These are phyloP conservation scores for Fratercula arctica DNA, from an alignment of 2,797 vertebrate species.

Conservation along the genomic window DNA sequence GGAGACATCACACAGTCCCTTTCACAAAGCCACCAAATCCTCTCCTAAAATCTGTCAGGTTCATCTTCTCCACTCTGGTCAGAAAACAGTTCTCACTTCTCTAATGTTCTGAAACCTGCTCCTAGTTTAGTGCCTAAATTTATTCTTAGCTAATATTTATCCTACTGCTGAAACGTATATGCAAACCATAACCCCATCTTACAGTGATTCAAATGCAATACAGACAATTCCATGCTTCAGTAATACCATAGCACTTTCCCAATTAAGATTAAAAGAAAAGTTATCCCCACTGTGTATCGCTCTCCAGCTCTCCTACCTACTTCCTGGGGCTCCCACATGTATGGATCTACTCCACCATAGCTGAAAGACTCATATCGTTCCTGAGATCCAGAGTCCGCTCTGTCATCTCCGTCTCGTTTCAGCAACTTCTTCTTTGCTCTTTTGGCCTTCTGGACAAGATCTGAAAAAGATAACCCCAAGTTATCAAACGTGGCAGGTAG, in stretches of 20 bases:
- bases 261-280: not conserved
- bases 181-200: not conserved
- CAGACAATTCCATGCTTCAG: not conserved
- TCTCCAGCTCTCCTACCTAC: slow-evolving; percentile 81
- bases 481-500: not conserved
- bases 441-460: slow-evolving; percentile 93
- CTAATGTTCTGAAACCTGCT: not conserved
- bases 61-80: not conserved
- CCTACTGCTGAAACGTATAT: not conserved
- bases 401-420: slow-evolving; percentile 90
- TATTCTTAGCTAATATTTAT: not conserved
- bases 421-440: slow-evolving; percentile 95
- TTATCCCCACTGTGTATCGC: fast-evolving
- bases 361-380: slow-evolving; percentile 90
- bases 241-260: not conserved
- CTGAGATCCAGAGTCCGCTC: slow-evolving; percentile 82
- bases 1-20: not conserved
- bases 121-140: not conserved
- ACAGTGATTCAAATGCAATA: fast-evolving
- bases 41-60: not conserved
- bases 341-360: slow-evolving; percentile 94
- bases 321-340: slow-evolving; percentile 99
- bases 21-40: not conserved
- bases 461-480: slow-evolving; percentile 62
- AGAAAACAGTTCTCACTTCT: not conserved